A percentile compares a stretch with the other conserved stretches of the same genome.
Conservation (phyloP, 2,113 vertebrate genomes). For the Hippocampus mohnikei region DNA sequence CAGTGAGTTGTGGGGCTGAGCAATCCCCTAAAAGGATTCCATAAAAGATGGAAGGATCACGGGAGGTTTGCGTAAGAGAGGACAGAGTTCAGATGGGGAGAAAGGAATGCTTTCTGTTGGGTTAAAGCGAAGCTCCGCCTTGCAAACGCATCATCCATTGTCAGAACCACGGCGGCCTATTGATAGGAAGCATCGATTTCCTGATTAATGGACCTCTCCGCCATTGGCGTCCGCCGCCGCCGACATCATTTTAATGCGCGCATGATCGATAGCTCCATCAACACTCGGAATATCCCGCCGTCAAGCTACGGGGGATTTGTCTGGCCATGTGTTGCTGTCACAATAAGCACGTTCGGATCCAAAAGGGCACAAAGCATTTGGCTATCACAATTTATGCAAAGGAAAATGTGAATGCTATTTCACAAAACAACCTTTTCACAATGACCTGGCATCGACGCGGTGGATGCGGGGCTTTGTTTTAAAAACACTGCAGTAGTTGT, state of each 20-base stretch:
- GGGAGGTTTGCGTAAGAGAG: conserved; percentile 22
- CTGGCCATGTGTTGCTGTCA: conserved; percentile 35
- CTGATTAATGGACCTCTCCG: conserved; percentile 87
- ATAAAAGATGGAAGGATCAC: conserved; percentile 48
- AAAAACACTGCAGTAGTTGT: not conserved
- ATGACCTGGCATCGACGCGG: not conserved
- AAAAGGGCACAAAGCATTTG: conserved; percentile 27
- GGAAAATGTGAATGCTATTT: not conserved
- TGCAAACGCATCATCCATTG: conserved; percentile 69
- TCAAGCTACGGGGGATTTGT: conserved; percentile 64
- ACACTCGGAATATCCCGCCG: conserved; percentile 76
- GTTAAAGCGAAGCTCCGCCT: conserved; percentile 42
- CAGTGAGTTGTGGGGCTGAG: conserved; percentile 28
- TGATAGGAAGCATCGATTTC: conserved; percentile 79
- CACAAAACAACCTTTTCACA: not conserved
- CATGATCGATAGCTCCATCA: conserved; percentile 86
- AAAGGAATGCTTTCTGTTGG: conserved; percentile 49
- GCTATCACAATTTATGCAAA: not conserved
- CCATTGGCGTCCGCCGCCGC: conserved; percentile 78
- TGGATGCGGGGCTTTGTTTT: not conserved
- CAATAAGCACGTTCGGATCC: conserved; percentile 36
- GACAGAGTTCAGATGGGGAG: conserved; percentile 39
- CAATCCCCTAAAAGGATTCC: conserved; percentile 48
- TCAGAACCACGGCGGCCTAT: conserved; percentile 72
- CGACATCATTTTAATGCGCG: conserved; percentile 88